These are phyloP conservation scores for Zaprionus ornatus DNA, from an alignment of 1,140 invertebrate species.

Conservation along the genomic window DNA sequence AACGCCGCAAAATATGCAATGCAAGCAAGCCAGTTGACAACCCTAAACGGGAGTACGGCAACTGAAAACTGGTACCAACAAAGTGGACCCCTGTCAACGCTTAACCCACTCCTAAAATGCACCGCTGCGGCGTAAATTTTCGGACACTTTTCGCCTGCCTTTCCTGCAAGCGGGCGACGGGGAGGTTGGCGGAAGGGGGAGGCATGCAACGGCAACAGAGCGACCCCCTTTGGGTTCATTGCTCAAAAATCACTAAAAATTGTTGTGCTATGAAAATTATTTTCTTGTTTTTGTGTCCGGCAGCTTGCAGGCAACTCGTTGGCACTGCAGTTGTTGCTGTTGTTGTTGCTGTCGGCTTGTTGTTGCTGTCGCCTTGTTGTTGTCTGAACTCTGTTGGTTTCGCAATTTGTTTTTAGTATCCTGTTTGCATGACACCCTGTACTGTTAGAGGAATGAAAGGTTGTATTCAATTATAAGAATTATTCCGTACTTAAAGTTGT, in stretches of 20 bases:
- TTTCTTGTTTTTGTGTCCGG: conserved; percentile 53
- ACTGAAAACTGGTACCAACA: not conserved
- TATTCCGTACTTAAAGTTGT: not conserved
- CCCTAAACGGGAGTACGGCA: not conserved
- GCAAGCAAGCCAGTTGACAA: conserved; percentile 56
- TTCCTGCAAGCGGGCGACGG: not conserved
- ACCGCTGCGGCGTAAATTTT: conserved; percentile 69
- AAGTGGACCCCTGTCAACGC: conserved; percentile 51
- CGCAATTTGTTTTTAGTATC: conserved; percentile 72
- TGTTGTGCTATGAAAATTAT: conserved; percentile 52
- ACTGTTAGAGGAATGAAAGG: not conserved
- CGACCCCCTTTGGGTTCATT: conserved; percentile 31
- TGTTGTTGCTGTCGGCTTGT: not conserved
- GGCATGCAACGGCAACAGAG: not conserved
- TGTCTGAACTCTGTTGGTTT: conserved; percentile 41
- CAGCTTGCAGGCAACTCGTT: conserved; percentile 20
- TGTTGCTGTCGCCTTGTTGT: not conserved
- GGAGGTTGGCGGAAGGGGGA: no score
- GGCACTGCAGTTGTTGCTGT: conserved; percentile 14
- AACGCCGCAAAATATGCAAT: conserved; percentile 75
- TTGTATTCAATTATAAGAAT: not conserved
- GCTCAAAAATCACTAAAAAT: conserved; percentile 58
- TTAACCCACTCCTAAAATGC: conserved; percentile 53
- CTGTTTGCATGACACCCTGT: conserved; percentile 40
- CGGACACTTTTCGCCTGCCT: conserved; percentile 41